A percentile compares a stretch with the other conserved stretches of the same genome.
phyloP scores from a whole-genome alignment of 2,797 vertebrate species.

The Lagorchestes hirsutus region DNA sequence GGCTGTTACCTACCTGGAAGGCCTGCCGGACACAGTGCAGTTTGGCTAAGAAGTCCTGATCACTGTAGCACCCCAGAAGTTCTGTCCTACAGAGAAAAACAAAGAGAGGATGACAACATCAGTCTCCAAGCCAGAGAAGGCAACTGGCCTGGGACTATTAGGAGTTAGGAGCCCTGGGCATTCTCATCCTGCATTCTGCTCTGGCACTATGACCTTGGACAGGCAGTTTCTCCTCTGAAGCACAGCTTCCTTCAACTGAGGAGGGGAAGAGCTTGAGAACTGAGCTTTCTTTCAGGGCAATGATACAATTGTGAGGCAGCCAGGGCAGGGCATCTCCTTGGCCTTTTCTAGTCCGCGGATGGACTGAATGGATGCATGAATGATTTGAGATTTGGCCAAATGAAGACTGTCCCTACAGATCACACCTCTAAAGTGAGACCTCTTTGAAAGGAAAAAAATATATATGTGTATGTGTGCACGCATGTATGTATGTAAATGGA shows the following conservation, averaged over 20 bases:
- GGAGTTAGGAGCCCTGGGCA: background rate
- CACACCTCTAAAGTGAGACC: background rate
- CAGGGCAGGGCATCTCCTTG: background rate
- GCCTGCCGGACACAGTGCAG: conserved; percentile 97
- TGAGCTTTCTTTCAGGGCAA: background rate
- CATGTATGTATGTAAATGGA: background rate
- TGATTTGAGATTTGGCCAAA: background rate
- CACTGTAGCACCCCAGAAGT: conserved; percentile 95
- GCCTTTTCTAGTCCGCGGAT: background rate
- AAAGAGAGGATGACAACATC: background rate
- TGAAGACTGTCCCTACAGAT: background rate
- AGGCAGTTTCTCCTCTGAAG: background rate
- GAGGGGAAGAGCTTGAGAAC: background rate
- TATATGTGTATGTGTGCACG: background rate
- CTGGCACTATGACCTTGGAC: background rate
- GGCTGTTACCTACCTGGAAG: conserved; percentile 90
- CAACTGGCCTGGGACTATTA: background rate
- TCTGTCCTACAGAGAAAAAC: conserved; percentile 89
- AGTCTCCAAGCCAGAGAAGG: background rate
- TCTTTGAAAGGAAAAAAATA: background rate
- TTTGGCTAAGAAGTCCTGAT: conserved; percentile 97
- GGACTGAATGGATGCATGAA: background rate
- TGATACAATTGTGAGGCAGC: background rate
- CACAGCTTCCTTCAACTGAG: background rate
- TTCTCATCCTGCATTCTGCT: background rate